Evolutionary conservation across 2,113 vertebrate species (phyloP).

Genomic region (Herpetotheres cachinnans): DNA sequence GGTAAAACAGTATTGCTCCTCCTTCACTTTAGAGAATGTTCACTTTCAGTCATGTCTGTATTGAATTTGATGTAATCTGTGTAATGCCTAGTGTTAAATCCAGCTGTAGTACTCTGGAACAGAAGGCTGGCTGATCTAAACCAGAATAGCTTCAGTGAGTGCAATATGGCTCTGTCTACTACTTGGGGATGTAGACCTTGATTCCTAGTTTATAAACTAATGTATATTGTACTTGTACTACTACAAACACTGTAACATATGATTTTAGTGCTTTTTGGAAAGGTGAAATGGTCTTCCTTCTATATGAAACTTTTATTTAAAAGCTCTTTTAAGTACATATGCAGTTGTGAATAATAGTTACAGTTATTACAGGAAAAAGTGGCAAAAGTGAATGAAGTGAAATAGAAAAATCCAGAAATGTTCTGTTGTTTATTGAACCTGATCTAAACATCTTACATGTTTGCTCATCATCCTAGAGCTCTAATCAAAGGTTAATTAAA

Average conservation of each 20-base stretch:
- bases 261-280: neutral
- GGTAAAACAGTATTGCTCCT: conserved; percentile 69
- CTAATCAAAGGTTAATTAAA: neutral
- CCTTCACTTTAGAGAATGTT: neutral
- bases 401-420: neutral
- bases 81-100: neutral
- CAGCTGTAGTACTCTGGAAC: neutral
- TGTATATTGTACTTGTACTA: neutral
- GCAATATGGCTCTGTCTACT: neutral
- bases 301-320: neutral
- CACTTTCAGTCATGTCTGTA: neutral
- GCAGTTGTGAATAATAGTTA: neutral
- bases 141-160: neutral
- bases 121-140: neutral
- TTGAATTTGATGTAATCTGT: neutral
- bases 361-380: neutral
- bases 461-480: neutral
- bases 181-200: neutral
- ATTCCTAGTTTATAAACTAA: neutral
- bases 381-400: neutral
- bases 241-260: neutral
- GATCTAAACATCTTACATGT: neutral
- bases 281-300: neutral
- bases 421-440: neutral
- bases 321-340: neutral